phyloP scores from a whole-genome alignment of 2,113 vertebrate species.

The Lasiurus cinereus region DNA sequence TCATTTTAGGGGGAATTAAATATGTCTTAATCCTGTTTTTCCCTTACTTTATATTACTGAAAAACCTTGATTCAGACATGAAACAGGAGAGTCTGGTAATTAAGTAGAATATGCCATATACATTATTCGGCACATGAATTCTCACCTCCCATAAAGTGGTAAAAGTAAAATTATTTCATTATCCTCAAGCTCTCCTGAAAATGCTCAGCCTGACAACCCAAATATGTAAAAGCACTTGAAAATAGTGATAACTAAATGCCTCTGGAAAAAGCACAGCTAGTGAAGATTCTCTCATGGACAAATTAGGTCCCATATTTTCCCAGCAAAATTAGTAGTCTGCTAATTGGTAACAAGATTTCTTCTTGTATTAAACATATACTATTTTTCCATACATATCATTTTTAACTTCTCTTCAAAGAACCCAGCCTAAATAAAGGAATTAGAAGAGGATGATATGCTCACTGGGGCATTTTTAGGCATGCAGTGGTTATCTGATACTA shows the following conservation, averaged over 20 bases:
- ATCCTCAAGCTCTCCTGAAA: conserved; percentile 9
- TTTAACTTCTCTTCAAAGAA: conserved; percentile 58
- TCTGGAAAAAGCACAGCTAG: conserved; percentile 19
- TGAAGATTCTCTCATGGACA: conserved; percentile 15
- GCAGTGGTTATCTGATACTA: neutral
- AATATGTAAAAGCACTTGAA: conserved; percentile 35
- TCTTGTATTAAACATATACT: neutral
- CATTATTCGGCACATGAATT: conserved; percentile 61
- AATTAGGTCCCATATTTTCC: neutral
- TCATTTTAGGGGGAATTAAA: conserved; percentile 39
- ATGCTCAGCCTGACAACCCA: neutral
- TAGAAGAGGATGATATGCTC: neutral
- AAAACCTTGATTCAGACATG: conserved; percentile 49
- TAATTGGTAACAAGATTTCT: neutral
- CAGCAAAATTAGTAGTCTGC: conserved; percentile 20
- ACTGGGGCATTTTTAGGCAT: neutral
- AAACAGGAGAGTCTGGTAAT: conserved; percentile 61
- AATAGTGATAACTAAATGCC: conserved; percentile 21
- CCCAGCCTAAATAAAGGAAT: conserved; percentile 44
- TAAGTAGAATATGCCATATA: conserved; percentile 54
- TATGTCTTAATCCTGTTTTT: conserved; percentile 43
- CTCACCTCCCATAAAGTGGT: conserved; percentile 40
- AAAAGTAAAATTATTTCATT: conserved; percentile 54
- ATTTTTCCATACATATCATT: neutral
- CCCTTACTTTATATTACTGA: neutral